These are phyloP conservation scores for Volucella zonaria DNA, from an alignment of 2,888 invertebrate genomes.

Conservation along the genomic window DNA sequence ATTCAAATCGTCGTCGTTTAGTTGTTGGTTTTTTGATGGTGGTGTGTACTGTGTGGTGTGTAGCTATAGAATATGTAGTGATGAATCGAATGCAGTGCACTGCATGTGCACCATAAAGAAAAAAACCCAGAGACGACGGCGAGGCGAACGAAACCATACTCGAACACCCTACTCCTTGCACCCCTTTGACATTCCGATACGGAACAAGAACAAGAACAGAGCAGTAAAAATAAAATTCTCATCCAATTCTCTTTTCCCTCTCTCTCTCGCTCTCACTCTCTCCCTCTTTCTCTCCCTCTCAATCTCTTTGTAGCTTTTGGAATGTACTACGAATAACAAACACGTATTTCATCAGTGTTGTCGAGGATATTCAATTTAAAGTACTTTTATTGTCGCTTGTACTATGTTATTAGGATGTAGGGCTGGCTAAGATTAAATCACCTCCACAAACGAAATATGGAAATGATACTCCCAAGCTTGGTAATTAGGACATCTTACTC, in stretches of 20 bases:
- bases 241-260: conserved; percentile 34
- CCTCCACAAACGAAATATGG: too few relatives aligned
- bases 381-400: too few relatives aligned
- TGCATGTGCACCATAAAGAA: conserved; percentile 68
- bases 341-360: too few relatives aligned
- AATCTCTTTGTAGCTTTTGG: neutral
- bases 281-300: neutral
- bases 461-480: too few relatives aligned
- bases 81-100: conserved; percentile 63
- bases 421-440: too few relatives aligned
- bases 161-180: conserved; percentile 64
- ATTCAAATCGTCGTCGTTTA: conserved; percentile 30
- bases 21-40: conserved; percentile 14
- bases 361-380: too few relatives aligned
- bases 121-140: conserved; percentile 31
- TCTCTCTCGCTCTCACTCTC: conserved; percentile 23
- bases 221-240: conserved; percentile 39
- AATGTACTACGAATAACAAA: too few relatives aligned
- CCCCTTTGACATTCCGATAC: conserved; percentile 73
- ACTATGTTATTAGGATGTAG: too few relatives aligned
- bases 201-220: conserved; percentile 54
- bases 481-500: too few relatives aligned
- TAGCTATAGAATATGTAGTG: neutral
- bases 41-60: neutral
- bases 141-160: neutral